Base-by-base conservation (phyloP, 2,888 invertebrate genomes). In the Eubasilissa splendida region DNA sequence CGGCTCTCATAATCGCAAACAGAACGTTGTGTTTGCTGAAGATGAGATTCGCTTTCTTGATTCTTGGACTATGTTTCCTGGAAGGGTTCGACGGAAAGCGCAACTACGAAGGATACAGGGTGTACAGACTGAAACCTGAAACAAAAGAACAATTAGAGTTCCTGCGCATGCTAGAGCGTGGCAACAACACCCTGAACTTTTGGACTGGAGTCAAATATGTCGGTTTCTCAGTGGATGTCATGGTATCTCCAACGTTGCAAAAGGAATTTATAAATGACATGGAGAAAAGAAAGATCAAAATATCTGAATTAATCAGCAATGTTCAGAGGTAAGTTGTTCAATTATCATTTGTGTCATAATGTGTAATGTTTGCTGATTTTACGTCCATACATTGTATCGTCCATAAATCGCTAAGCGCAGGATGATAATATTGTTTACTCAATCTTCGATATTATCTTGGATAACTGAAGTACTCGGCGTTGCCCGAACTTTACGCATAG, bases 91-190 rank as follows among this genome's bases (percentile, higher is more conserved):
- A 65, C 14, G n/a, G 54, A 53, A 83, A 7, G 84, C 84, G 53
- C 54, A 11, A 4, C 65, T 82, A 76, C 60, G 71, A 91, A 75
- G 88, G 90, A 77, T 92, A 91, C 85, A 88, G 88, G 68, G 89
- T 94, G 12, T 93, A 91, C 84, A 90, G 92, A 85, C 87, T 93
- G 4, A 86, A 86, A 31, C 92, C 94, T 2, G 84, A 87, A 50
- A 90, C 86, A 77, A 86, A 87, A 14, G 87, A 89, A 0, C 91
- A 93, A 73, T 85, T 93, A 56, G 85, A 87, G 0, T 89, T 89
- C 66, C 86, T 94, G 0, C 89, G 88, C 80, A 85, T 89, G 2
- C 85, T 93, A 33, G 63, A 79, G 77, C 80, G 87, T 14, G 86
- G 56, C 87, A 79, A 88, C 52, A 89, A 59, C 79, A 89, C 87